phyloP scores from a whole-genome alignment of 2,888 invertebrate genomes.

The Octonoba sinensis region DNA sequence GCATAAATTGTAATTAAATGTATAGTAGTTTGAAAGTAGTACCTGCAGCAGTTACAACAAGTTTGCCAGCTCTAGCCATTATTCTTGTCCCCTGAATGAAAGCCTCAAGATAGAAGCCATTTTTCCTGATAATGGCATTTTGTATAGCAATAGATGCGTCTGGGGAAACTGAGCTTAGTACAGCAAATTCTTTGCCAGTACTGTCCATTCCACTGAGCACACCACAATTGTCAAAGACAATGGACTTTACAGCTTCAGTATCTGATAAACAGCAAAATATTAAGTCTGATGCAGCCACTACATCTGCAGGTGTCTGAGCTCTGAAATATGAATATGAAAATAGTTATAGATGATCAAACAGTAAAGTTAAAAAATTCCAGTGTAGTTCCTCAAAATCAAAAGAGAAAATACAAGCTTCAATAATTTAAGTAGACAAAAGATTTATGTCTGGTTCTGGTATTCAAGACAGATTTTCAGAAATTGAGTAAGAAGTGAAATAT shows the following conservation, averaged over 20 bases:
- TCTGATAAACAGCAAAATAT: slow-evolving; percentile 96
- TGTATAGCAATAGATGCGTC: slow-evolving; percentile 93
- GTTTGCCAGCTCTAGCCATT: slow-evolving; percentile 85
- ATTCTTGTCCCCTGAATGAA: slow-evolving; percentile 91
- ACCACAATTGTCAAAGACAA: slow-evolving; percentile 96
- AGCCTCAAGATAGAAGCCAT: slow-evolving; percentile 93
- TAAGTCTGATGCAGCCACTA: slow-evolving; percentile 90
- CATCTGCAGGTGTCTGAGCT: slow-evolving; percentile 86
- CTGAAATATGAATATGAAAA: no score
- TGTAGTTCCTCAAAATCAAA: no score
- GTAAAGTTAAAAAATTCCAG: no score
- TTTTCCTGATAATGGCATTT: slow-evolving; percentile 77
- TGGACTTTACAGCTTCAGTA: slow-evolving; percentile 92
- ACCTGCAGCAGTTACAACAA: slow-evolving; percentile 91
- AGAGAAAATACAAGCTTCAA: no score
- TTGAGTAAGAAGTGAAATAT: no score
- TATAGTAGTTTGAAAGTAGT: no score
- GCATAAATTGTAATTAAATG: no score
- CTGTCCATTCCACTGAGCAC: slow-evolving; percentile 81
- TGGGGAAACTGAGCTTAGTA: slow-evolving; percentile 95
- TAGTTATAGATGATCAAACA: no score
- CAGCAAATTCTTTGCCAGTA: slow-evolving; percentile 88
- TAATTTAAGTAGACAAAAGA: no score
- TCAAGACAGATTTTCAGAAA: no score
- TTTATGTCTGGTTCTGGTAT: no score